Percentiles rank a stretch among this genome's conserved stretches.
Evolutionary conservation across 2,888 invertebrate species (phyloP).

Genomic region (Stictocephala bisonia): DNA sequence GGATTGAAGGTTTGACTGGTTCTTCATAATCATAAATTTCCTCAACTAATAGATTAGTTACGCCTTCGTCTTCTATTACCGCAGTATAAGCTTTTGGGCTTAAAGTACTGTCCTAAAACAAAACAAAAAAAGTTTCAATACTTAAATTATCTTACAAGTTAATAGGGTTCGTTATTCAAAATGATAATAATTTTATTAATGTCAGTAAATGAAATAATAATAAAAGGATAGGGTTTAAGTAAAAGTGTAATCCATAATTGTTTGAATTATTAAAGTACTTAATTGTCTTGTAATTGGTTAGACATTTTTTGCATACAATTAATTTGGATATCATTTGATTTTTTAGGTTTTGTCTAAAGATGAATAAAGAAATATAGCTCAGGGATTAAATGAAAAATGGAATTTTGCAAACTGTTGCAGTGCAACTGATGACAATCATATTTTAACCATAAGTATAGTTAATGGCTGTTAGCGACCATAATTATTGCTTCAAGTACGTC

Average conservation of each 20-base stretch:
- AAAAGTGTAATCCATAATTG: too few relatives aligned
- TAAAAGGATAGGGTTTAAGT: too few relatives aligned
- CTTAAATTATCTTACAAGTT: too few relatives aligned
- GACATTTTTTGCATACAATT: too few relatives aligned
- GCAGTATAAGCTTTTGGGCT: background rate
- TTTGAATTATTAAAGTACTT: background rate
- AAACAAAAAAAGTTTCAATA: background rate
- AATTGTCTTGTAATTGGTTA: too few relatives aligned
- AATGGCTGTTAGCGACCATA: background rate
- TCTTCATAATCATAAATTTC: background rate
- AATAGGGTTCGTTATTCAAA: too few relatives aligned
- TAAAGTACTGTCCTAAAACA: background rate
- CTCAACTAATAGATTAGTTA: too few relatives aligned
- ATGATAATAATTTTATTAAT: too few relatives aligned
- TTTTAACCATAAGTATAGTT: background rate
- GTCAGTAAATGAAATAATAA: too few relatives aligned
- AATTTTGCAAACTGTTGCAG: too few relatives aligned
- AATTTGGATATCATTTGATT: background rate
- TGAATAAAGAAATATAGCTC: background rate
- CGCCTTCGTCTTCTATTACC: background rate
- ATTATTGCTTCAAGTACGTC: background rate
- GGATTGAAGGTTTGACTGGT: background rate
- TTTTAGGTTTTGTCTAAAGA: background rate
- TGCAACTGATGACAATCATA: background rate
- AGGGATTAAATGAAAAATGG: background rate